Percentiles rank a stretch among this genome's conserved stretches.
phyloP scores from a whole-genome alignment of 2,113 vertebrate species.

The Mormyrus iriodes region DNA sequence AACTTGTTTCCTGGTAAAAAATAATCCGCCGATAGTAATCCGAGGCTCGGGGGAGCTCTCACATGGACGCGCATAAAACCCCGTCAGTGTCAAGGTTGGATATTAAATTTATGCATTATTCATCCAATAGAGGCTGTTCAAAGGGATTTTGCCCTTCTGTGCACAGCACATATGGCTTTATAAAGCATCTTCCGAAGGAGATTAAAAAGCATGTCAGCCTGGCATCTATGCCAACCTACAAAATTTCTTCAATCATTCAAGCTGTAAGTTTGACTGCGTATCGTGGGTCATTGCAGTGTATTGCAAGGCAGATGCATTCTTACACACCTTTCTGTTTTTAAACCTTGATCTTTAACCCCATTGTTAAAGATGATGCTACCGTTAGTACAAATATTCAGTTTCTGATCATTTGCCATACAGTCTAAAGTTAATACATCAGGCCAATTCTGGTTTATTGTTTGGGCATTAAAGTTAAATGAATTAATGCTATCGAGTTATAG shows the following conservation, averaged over 20 bases:
- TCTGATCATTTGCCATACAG: background rate
- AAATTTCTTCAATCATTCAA: conserved; percentile 1
- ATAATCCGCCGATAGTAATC: conserved; percentile 47
- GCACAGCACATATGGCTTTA: conserved; percentile 28
- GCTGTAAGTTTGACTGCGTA: background rate
- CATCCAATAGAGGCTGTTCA: conserved; percentile 36
- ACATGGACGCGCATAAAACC: conserved; percentile 40
- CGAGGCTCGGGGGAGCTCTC: conserved; percentile 33
- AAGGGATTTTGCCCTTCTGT: conserved; percentile 33
- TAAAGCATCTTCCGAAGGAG: conserved; percentile 35
- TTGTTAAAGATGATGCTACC: background rate
- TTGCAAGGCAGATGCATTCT: background rate
- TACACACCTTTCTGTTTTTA: background rate
- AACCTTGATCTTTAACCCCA: background rate
- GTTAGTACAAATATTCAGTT: background rate
- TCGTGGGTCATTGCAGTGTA: background rate
- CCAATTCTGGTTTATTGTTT: background rate
- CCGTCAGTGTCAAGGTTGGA: conserved; percentile 36
- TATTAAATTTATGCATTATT: conserved; percentile 44
- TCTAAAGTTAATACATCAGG: background rate
- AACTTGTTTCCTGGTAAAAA: conserved; percentile 24
- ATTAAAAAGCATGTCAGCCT: conserved; percentile 33
- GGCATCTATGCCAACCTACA: conserved; percentile 1
- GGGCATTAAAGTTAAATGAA: background rate
- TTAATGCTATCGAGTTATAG: background rate